These are phyloP conservation scores for Volucella inflata DNA, from an alignment of 2,888 invertebrate genomes.

Conservation along the genomic window DNA sequence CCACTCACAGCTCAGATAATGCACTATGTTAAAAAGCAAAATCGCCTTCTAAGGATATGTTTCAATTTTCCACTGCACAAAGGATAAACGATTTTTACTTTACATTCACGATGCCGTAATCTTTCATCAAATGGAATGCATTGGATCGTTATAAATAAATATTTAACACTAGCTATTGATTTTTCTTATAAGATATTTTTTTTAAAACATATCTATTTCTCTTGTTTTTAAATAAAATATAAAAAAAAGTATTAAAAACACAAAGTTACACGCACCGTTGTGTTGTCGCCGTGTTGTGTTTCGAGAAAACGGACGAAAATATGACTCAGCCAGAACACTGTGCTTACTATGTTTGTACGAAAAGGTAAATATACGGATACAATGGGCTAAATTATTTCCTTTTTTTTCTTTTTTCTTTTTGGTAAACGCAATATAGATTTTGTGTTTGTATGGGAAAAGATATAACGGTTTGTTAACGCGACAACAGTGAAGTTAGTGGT, in stretches of 20 bases:
- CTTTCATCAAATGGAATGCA: no score
- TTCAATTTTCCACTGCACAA: no score
- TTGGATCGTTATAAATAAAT: not conserved
- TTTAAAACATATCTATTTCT: not conserved
- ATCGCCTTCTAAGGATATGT: no score
- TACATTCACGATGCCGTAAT: no score
- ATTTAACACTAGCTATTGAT: slow-evolving; percentile 12
- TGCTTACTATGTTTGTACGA: slow-evolving; percentile 35
- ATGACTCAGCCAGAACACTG: slow-evolving; percentile 63
- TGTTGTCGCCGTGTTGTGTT: slow-evolving; percentile 25
- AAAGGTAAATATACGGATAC: slow-evolving; percentile 54
- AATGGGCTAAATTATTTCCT: slow-evolving; percentile 5
- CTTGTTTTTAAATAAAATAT: not conserved
- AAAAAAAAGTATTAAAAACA: slow-evolving; percentile 7
- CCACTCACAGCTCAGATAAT: slow-evolving; percentile 16
- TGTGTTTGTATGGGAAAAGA: slow-evolving; percentile 39
- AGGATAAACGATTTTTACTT: no score
- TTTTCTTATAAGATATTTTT: slow-evolving; percentile 6
- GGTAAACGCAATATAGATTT: slow-evolving; percentile 57
- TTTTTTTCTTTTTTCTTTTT: slow-evolving; percentile 16
- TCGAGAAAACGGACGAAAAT: slow-evolving; percentile 39
- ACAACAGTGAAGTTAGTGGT: slow-evolving; percentile 66
- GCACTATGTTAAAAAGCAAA: no score
- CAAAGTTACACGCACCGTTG: slow-evolving; percentile 46
- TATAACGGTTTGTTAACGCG: slow-evolving; percentile 49